phyloP scores from a whole-genome alignment of 2,113 vertebrate genomes.

The Tyrannus savana region DNA sequence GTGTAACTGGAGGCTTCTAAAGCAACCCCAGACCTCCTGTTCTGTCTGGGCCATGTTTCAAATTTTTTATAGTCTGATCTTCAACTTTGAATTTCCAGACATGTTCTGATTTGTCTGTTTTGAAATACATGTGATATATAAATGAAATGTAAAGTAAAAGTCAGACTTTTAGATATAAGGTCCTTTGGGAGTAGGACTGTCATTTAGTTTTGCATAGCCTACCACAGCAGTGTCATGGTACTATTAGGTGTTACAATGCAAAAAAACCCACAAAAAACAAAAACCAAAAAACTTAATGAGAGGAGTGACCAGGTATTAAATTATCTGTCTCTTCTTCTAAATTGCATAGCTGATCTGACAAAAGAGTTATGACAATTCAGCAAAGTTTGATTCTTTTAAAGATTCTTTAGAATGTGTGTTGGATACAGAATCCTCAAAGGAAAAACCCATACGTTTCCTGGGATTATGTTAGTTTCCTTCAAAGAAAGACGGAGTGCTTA shows the following conservation, averaged over 20 bases:
- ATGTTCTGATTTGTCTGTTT: slow-evolving; percentile 7
- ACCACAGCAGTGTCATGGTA: background rate
- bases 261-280: background rate
- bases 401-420: background rate
- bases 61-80: background rate
- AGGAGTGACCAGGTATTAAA: background rate
- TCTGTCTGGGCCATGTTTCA: background rate
- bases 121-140: background rate
- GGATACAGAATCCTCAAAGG: background rate
- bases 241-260: background rate
- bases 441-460: background rate
- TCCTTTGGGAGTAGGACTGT: background rate
- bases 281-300: background rate
- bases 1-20: background rate
- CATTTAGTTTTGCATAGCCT: background rate
- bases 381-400: background rate
- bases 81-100: background rate
- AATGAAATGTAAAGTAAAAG: background rate
- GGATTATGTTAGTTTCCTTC: background rate
- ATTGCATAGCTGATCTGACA: background rate
- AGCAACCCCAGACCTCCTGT: background rate
- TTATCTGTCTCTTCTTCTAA: background rate
- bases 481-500: rapidly evolving
- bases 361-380: background rate
- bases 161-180: background rate